Evolutionary conservation across 2,113 vertebrate species (phyloP).

Genomic region (Pollachius pollachius): DNA sequence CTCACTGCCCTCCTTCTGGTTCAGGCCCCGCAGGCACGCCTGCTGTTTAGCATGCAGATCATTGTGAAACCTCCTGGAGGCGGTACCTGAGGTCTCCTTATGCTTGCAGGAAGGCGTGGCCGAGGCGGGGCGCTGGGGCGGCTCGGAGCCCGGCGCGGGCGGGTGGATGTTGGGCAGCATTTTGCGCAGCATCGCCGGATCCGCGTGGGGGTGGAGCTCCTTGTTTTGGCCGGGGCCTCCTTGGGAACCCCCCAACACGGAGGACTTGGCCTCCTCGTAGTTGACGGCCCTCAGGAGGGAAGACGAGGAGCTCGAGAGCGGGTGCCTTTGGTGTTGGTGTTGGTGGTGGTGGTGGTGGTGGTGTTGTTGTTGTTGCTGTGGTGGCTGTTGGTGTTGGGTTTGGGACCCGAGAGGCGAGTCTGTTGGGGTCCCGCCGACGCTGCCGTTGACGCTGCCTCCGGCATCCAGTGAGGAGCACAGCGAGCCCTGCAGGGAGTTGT

Average conservation of each 20-base stretch:
- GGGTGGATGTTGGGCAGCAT: slow-evolving; percentile 83
- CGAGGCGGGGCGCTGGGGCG: slow-evolving; percentile 78
- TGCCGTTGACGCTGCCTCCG: slow-evolving; percentile 86
- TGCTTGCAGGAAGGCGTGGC: slow-evolving; percentile 80
- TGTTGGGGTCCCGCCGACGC: slow-evolving; percentile 80
- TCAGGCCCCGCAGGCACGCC: slow-evolving; percentile 59
- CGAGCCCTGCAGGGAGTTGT: slow-evolving; percentile 89
- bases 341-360: slow-evolving; percentile 49
- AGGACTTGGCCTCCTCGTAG: slow-evolving; percentile 77
- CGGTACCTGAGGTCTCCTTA: slow-evolving; percentile 90
- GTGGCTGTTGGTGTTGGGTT: slow-evolving; percentile 32
- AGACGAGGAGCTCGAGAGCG: slow-evolving; percentile 79
- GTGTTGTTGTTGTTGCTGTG: slow-evolving; percentile 60
- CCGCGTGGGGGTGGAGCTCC: slow-evolving; percentile 85
- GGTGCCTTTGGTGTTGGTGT: slow-evolving; percentile 75
- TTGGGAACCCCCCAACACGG: slow-evolving; percentile 48
- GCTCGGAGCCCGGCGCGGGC: slow-evolving; percentile 78
- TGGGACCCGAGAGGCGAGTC: slow-evolving; percentile 83
- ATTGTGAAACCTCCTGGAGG: slow-evolving; percentile 68
- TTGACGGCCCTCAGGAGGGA: slow-evolving; percentile 75
- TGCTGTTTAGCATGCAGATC: slow-evolving; percentile 69
- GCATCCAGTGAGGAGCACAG: slow-evolving; percentile 92
- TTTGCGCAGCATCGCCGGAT: slow-evolving; percentile 84
- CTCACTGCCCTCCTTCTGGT: slow-evolving; percentile 69
- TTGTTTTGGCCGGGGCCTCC: slow-evolving; percentile 78